Conservation (phyloP, 2,113 vertebrate species). For the Gavia stellata region DNA sequence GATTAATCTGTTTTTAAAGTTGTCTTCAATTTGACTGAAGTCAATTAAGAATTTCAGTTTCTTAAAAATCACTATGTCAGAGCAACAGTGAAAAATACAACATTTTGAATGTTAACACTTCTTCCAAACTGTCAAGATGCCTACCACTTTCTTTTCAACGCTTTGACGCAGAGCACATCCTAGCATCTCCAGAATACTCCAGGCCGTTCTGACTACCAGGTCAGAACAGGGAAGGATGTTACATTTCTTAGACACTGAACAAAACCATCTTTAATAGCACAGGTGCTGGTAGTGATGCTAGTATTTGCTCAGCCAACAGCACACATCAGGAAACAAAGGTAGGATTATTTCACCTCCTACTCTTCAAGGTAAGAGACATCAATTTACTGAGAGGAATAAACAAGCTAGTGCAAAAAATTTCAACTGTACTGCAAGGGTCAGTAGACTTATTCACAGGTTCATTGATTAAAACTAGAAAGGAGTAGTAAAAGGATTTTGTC, state of each 20-base stretch:
- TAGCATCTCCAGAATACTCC: neutral
- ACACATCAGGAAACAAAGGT: neutral
- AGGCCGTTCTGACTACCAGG: neutral
- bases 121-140: neutral
- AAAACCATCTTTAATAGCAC: neutral
- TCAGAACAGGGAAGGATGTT: neutral
- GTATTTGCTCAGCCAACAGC: neutral
- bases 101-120: neutral
- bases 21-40: neutral
- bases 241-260: neutral
- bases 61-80: neutral
- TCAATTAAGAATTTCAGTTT: neutral
- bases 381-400: neutral
- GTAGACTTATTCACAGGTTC: neutral
- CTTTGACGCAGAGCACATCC: neutral
- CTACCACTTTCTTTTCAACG: neutral
- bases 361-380: neutral
- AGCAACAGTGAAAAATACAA: neutral
- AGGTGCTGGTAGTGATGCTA: neutral
- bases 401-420: neutral
- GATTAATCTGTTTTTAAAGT: neutral
- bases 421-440: neutral
- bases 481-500: neutral
- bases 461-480: neutral
- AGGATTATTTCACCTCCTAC: neutral